Conservation (phyloP, 2,113 vertebrate genomes). For the Microtus ochrogaster region DNA sequence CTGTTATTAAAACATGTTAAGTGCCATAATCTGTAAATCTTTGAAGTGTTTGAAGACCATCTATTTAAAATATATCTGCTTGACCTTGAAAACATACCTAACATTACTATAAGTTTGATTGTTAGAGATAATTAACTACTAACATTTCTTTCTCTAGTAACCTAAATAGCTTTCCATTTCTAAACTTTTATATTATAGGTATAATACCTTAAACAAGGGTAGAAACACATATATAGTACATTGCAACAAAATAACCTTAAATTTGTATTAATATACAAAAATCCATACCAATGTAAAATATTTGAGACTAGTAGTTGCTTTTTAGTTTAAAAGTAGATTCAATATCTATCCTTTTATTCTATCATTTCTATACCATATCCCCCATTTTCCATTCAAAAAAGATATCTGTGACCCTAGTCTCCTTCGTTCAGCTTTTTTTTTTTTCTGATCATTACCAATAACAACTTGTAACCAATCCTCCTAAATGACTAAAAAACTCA, state of each 20-base stretch:
- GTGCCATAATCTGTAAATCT: background rate
- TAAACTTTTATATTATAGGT: background rate
- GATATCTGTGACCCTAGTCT: background rate
- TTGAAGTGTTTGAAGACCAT: background rate
- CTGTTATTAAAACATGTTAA: background rate
- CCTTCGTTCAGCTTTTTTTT: background rate
- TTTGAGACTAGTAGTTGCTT: background rate
- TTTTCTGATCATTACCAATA: background rate
- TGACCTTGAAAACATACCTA: background rate
- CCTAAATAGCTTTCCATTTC: background rate
- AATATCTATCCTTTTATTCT: background rate
- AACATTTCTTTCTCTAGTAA: background rate
- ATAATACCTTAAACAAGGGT: background rate
- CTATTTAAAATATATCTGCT: background rate
- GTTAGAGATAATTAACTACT: background rate
- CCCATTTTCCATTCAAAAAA: background rate
- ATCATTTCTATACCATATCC: background rate
- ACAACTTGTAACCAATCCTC: background rate
- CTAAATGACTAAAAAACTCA: background rate
- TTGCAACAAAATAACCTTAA: background rate
- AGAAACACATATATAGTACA: background rate
- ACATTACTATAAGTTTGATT: background rate
- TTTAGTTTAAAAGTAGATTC: background rate
- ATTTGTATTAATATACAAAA: background rate
- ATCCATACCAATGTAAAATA: background rate